phyloP scores from a whole-genome alignment of 1,140 invertebrate genomes.

The Micrasema minimum region DNA sequence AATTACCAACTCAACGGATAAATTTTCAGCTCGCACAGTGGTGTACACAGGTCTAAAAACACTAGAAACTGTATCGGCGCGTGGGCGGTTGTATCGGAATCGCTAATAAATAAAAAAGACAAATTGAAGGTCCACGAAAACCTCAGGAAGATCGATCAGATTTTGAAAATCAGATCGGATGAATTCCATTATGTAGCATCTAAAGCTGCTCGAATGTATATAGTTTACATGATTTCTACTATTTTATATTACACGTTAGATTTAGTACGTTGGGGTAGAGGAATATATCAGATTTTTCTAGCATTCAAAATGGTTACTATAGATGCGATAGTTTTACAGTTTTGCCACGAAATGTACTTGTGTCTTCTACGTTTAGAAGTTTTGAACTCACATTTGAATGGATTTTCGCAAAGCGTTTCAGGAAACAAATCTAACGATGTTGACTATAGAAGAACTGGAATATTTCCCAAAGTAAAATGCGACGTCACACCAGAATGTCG shows the following conservation, averaged over 20 bases:
- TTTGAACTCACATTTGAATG: conserved; percentile 22
- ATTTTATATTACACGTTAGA: conserved; percentile 21
- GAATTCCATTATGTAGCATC: conserved; percentile 1
- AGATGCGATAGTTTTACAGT: conserved; percentile 13
- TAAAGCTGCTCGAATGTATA: background rate
- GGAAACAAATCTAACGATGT: background rate
- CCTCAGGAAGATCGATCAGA: conserved; percentile 25
- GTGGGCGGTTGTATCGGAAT: conserved; percentile 20
- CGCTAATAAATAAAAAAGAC: conserved; percentile 8
- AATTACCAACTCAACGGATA: background rate
- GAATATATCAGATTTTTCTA: conserved; percentile 18
- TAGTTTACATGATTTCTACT: conserved; percentile 9
- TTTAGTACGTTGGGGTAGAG: conserved; percentile 27
- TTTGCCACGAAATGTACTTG: conserved; percentile 24
- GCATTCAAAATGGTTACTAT: conserved; percentile 12
- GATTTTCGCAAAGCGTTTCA: background rate
- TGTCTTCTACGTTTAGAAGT: conserved; percentile 14
- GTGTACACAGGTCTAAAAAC: conserved; percentile 16
- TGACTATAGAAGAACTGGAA: background rate
- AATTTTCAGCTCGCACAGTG: background rate
- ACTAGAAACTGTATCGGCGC: conserved; percentile 4
- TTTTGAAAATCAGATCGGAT: conserved; percentile 10
- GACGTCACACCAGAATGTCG: background rate
- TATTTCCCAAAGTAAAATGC: background rate
- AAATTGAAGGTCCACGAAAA: conserved; percentile 20